Conservation (phyloP, 1,140 invertebrate genomes). For the Cotesia vestalis region DNA sequence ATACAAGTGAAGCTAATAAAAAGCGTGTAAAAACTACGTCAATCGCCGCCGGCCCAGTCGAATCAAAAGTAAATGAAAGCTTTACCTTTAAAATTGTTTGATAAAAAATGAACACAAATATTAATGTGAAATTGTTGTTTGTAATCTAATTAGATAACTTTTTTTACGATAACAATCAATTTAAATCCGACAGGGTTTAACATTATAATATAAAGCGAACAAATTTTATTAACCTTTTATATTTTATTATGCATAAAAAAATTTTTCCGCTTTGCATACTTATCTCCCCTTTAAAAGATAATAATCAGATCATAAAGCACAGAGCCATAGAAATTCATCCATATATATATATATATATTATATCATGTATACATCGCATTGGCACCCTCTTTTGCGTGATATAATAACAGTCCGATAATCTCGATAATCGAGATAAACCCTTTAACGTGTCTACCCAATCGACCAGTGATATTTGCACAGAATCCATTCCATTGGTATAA, state of each 20-base stretch:
- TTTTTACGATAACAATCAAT: too few relatives aligned
- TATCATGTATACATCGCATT: slow-evolving; percentile 1
- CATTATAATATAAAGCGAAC: too few relatives aligned
- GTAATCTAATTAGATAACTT: too few relatives aligned
- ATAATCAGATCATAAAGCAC: background rate
- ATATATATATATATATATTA: slow-evolving; percentile 4
- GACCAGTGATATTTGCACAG: slow-evolving; percentile 30
- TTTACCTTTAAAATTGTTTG: too few relatives aligned
- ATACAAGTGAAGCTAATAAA: too few relatives aligned
- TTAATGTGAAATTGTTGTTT: too few relatives aligned
- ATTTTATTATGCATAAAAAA: background rate
- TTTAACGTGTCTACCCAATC: slow-evolving; percentile 21
- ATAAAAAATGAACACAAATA: too few relatives aligned
- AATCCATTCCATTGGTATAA: slow-evolving; percentile 26
- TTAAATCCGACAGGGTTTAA: too few relatives aligned
- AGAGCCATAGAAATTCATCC: slow-evolving; percentile 1
- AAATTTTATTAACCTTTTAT: too few relatives aligned
- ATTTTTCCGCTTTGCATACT: background rate
- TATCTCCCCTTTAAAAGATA: slow-evolving; percentile 7
- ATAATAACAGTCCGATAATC: slow-evolving; percentile 34
- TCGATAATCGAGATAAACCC: slow-evolving; percentile 26
- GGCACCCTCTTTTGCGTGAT: slow-evolving; percentile 25
- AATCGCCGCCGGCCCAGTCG: too few relatives aligned
- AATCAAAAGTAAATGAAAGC: too few relatives aligned
- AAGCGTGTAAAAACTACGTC: too few relatives aligned